Percentiles rank a stretch among this genome's conserved stretches.
phyloP scores from a whole-genome alignment of 2,888 invertebrate species.

The Trissolcus japonicus region DNA sequence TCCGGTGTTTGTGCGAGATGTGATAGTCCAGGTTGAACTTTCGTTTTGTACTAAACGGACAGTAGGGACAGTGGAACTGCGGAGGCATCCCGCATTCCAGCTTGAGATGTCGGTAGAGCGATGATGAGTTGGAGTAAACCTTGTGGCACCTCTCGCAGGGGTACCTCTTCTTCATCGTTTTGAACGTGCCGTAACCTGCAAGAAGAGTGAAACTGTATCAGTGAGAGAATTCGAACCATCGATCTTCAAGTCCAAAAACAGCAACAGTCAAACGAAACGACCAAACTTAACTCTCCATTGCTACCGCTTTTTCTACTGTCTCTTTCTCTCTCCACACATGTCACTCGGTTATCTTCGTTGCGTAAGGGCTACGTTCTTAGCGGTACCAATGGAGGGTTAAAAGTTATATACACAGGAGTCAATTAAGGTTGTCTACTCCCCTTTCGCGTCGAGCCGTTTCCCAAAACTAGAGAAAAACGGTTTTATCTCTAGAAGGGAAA shows the following conservation, averaged over 20 bases:
- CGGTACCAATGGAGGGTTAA: too few species aligned
- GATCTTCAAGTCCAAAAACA: slow-evolving; percentile 38
- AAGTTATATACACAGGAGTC: too few species aligned
- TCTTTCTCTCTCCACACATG: too few species aligned
- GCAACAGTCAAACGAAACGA: slow-evolving; percentile 40
- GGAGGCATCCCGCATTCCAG: slow-evolving; percentile 75
- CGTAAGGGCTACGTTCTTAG: too few species aligned
- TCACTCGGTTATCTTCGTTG: too few species aligned
- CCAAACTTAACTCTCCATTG: slow-evolving; percentile 22
- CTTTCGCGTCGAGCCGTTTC: too few species aligned
- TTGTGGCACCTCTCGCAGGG: slow-evolving; percentile 79
- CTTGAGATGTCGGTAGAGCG: slow-evolving; percentile 74
- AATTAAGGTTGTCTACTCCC: too few species aligned
- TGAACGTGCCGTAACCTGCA: slow-evolving; percentile 49
- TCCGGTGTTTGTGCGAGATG: slow-evolving; percentile 64
- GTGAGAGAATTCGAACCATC: slow-evolving; percentile 5
- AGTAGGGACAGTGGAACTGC: slow-evolving; percentile 72
- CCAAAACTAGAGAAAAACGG: too few species aligned
- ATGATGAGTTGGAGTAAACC: slow-evolving; percentile 79
- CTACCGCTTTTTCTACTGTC: not conserved
- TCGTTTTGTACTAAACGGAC: slow-evolving; percentile 70
- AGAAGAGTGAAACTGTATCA: slow-evolving; percentile 44
- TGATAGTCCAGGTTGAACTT: slow-evolving; percentile 73
- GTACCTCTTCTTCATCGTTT: slow-evolving; percentile 53
- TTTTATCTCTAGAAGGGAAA: too few species aligned